Conservation (phyloP, 1,140 invertebrate genomes). For the Drosophila bocki region DNA sequence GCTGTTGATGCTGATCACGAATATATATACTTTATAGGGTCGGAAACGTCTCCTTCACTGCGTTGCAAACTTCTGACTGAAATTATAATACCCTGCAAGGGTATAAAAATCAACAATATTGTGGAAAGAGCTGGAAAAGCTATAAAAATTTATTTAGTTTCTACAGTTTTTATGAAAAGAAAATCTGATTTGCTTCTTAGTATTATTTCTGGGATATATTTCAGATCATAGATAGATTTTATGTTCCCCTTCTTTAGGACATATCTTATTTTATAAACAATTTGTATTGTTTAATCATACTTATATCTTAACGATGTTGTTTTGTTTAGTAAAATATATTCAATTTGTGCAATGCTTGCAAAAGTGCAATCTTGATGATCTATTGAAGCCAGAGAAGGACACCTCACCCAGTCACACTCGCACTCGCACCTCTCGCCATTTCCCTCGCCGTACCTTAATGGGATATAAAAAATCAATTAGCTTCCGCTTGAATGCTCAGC, state of each 20-base stretch:
- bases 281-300: neutral
- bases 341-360: slow-evolving; percentile 20
- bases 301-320: neutral
- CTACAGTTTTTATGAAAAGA: too few relatives aligned
- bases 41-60: too few relatives aligned
- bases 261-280: neutral
- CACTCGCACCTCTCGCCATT: neutral
- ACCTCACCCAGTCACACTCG: neutral
- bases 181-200: too few relatives aligned
- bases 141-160: too few relatives aligned
- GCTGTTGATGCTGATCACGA: too few relatives aligned
- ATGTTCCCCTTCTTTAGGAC: neutral
- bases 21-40: too few relatives aligned
- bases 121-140: neutral
- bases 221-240: neutral
- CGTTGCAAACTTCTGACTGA: too few relatives aligned
- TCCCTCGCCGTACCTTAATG: slow-evolving; percentile 16
- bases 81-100: too few relatives aligned
- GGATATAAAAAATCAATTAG: slow-evolving; percentile 57
- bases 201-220: neutral
- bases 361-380: slow-evolving; percentile 40
- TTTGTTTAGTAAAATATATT: neutral
- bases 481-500: slow-evolving; percentile 32
- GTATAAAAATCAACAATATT: neutral
- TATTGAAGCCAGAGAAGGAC: slow-evolving; percentile 4